phyloP scores from a whole-genome alignment of 2,113 vertebrate genomes.

The Glaucomys volans region DNA sequence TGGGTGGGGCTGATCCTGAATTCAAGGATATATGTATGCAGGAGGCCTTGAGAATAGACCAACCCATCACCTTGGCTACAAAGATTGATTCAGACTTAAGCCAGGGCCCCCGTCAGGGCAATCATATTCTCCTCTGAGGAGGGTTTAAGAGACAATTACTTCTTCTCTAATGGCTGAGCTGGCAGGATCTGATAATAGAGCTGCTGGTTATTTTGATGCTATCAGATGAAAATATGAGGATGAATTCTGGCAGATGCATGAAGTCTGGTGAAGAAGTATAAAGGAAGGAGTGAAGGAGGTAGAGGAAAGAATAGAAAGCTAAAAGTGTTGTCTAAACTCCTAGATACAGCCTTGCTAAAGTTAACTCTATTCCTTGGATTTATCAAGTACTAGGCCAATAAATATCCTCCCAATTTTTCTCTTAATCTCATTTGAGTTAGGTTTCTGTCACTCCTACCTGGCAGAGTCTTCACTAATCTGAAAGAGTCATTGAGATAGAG shows the following conservation, averaged over 20 bases:
- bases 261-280: not conserved
- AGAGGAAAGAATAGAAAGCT: not conserved
- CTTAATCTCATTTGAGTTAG: constrained; percentile 32
- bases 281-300: not conserved
- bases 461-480: not conserved
- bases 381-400: not conserved
- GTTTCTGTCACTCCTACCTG: not conserved
- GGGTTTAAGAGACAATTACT: constrained; percentile 23
- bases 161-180: not conserved
- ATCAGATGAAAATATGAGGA: not conserved
- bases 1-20: not conserved
- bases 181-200: not conserved
- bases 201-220: not conserved
- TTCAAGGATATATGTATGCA: not conserved
- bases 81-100: not conserved
- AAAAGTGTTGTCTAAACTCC: constrained; percentile 21
- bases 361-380: not conserved
- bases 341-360: not conserved
- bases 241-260: not conserved
- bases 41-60: not conserved
- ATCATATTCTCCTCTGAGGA: not conserved
- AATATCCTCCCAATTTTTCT: not conserved
- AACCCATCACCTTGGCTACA: not conserved
- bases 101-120: not conserved
- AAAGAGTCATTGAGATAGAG: not conserved